A percentile compares a stretch with the other conserved stretches of the same genome.
These are phyloP conservation scores for Cheilosia urbana DNA, from an alignment of 2,888 invertebrate species.

Conservation along the genomic window DNA sequence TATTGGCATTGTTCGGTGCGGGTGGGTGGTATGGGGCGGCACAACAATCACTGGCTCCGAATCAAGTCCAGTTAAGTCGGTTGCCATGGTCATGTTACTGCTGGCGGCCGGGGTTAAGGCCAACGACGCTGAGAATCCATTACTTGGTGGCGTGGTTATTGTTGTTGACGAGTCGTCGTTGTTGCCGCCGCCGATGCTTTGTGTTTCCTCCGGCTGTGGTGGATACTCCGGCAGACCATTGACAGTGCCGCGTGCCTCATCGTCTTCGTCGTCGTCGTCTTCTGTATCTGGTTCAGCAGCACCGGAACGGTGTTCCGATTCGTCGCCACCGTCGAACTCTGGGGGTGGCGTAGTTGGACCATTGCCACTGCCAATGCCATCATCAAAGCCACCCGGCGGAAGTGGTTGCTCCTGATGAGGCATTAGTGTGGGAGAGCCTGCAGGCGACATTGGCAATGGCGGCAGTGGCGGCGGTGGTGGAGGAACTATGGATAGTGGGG, in stretches of 20 bases:
- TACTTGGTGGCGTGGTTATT: constrained; percentile 82
- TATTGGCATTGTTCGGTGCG: constrained; percentile 71
- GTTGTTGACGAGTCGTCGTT: constrained; percentile 82
- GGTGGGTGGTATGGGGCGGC: constrained; percentile 76
- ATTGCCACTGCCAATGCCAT: constrained; percentile 61
- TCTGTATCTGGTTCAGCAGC: constrained; percentile 26
- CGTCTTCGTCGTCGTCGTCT: constrained; percentile 41
- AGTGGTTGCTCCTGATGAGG: constrained; percentile 65
- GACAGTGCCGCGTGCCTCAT: constrained; percentile 17
- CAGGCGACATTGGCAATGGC: constrained; percentile 67
- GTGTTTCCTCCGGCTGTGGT: constrained; percentile 63
- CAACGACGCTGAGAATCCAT: constrained; percentile 82
- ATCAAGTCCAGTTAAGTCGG: constrained; percentile 65
- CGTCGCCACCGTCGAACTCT: constrained; percentile 67
- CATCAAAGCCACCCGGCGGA: constrained; percentile 53
- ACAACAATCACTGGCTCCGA: constrained; percentile 77
- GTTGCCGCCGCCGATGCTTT: constrained; percentile 76
- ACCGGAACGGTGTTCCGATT: constrained; percentile 25
- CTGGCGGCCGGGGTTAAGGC: constrained; percentile 80
- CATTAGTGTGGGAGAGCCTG: constrained; percentile 60
- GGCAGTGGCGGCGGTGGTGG: constrained; percentile 79
- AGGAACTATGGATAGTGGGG: constrained; percentile 77
- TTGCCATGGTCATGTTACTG: constrained; percentile 66
- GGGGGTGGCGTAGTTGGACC: constrained; percentile 77
- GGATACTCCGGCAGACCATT: constrained; percentile 54